A percentile compares a stretch with the other conserved stretches of the same genome.
Evolutionary conservation across 2,888 invertebrate genomes (phyloP).

Genomic region (Eupeodes latifasciatus): DNA sequence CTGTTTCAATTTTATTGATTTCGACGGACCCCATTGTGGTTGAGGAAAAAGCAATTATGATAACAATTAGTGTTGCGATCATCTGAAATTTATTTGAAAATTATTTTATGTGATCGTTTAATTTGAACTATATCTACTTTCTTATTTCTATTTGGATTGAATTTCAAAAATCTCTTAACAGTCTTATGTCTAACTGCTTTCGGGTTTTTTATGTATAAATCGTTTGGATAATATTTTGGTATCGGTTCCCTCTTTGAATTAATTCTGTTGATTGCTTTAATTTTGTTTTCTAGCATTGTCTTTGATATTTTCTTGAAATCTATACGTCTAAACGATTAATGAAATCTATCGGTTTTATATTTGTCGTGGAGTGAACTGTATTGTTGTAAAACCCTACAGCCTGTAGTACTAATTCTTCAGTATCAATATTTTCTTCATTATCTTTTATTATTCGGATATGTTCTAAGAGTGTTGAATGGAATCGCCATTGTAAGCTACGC

Average conservation of each 20-base stretch:
- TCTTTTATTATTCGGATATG: slow-evolving; percentile 61
- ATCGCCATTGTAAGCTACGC: too few relatives aligned
- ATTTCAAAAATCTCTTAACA: slow-evolving; percentile 2
- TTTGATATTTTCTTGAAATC: background rate
- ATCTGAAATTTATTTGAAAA: too few relatives aligned
- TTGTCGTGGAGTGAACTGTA: slow-evolving; percentile 58
- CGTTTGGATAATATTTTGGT: background rate
- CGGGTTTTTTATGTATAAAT: slow-evolving; percentile 52
- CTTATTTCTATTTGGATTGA: background rate
- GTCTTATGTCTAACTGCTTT: slow-evolving; percentile 3
- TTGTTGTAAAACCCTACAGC: slow-evolving; percentile 69
- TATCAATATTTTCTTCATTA: slow-evolving; percentile 37
- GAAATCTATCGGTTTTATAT: slow-evolving; percentile 49
- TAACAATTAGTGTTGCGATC: too few relatives aligned
- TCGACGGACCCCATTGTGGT: too few relatives aligned
- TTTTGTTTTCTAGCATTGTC: background rate
- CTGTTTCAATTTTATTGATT: too few relatives aligned
- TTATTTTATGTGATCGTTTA: background rate
- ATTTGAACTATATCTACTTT: slow-evolving; percentile 1
- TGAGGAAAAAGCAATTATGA: slow-evolving; percentile 2
- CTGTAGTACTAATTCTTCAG: slow-evolving; percentile 57
- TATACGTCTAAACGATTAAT: slow-evolving; percentile 44
- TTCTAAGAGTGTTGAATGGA: slow-evolving; percentile 5
- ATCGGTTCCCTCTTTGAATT: background rate
- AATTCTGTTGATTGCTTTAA: background rate